Evolutionary conservation across 2,797 vertebrate genomes (phyloP).

Genomic region (Chaetodon trifasciatus): DNA sequence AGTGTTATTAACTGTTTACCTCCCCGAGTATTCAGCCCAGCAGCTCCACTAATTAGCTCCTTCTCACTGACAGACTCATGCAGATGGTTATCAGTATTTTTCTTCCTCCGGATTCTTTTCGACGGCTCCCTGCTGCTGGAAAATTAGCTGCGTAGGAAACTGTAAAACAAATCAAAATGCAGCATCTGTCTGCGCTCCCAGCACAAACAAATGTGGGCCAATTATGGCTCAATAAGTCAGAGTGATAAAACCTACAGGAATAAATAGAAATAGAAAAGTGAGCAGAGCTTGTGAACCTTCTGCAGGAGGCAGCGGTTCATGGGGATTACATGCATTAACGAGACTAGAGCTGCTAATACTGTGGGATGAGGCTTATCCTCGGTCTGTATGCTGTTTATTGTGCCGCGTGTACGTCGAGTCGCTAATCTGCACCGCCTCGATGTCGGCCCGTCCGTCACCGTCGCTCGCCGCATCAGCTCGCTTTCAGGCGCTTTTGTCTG

Average conservation of each 20-base stretch:
- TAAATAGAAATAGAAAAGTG: not conserved
- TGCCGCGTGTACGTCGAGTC: conserved; percentile 23
- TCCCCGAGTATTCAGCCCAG: not conserved
- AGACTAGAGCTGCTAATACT: conserved; percentile 8
- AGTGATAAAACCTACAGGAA: conserved; percentile 8
- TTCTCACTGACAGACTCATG: not conserved
- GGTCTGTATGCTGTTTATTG: conserved; percentile 15
- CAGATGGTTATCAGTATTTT: not conserved
- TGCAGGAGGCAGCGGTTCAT: conserved; percentile 22
- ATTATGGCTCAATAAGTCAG: conserved; percentile 33
- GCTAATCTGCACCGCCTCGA: conserved; percentile 31
- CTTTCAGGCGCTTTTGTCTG: not conserved
- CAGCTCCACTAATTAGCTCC: conserved; percentile 27
- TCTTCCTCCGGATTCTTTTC: not conserved
- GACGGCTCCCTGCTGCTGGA: conserved; percentile 5
- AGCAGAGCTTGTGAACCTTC: not conserved
- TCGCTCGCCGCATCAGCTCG: not conserved
- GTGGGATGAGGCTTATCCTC: conserved; percentile 18
- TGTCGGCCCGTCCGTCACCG: conserved; percentile 12
- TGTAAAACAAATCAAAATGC: conserved; percentile 19
- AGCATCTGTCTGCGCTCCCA: conserved; percentile 6
- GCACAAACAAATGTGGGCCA: conserved; percentile 28
- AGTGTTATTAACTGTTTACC: not conserved
- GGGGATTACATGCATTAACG: conserved; percentile 49
- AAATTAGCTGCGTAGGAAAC: conserved; percentile 24